Evolutionary conservation across 2,888 invertebrate genomes (phyloP), one percentile per base, ranked within the genome.

Genomic region (Dicyrtoma fusca): DNA sequence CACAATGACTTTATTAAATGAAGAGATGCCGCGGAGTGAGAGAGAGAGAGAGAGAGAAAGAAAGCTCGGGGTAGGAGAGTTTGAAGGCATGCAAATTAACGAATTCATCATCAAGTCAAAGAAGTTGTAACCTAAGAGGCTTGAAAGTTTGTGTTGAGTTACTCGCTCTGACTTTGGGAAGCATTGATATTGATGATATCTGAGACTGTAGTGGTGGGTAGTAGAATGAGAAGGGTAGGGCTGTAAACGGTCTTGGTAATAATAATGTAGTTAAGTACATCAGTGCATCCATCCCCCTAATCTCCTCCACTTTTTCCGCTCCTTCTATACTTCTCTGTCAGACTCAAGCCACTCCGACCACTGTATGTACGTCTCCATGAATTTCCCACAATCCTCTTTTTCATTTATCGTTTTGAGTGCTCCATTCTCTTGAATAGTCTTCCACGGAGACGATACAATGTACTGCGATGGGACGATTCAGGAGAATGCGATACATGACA

Each of bases 1-100:
- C 63, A 63, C 63, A 63, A 63, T 63, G 63, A 63, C 63, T 63
- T 63, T 63, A 63, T 63, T 63, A 47, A 63, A 63, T 63, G 2
- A 45, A 45, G 63, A 63, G 23, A 8, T 49, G 49, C 4, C 11
- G 17, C 4, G 5, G 49, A 49, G 14, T 49, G 49, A 49, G 14
- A 23, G 63, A 17, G 17, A 42, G 8, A 63, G 45, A 23, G 44
- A 63, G 63, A 63, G 45, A 63, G 63, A 63, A 14, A 63, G 17
- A 21, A 45, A 45, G 42, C 1, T 45, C 1, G 63, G 19, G 17
- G 44, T 17, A 63, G 63, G 23, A 45, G 14, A 6, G 63, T 63
- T 63, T 63, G 63, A 45, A 42, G 26, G 45, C 45, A 63, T 63
- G 63, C 63, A 63, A 63, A 63, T 63, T 63, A 63, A 63, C 21